Percentiles rank a stretch among this genome's conserved stretches.
These are phyloP conservation scores for Halyomorpha halys DNA, from an alignment of 1,140 invertebrate genomes.

Conservation along the genomic window DNA sequence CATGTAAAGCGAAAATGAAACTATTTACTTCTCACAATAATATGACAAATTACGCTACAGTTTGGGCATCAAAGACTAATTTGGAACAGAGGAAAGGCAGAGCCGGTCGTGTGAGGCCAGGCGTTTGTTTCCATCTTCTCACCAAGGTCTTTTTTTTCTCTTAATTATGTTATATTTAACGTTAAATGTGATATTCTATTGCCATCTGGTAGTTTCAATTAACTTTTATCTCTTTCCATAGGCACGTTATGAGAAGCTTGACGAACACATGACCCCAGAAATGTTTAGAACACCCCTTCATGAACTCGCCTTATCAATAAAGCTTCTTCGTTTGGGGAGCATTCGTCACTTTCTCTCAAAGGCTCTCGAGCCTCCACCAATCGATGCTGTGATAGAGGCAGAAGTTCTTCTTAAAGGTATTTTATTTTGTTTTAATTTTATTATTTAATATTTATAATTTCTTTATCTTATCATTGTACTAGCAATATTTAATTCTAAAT, in stretches of 20 bases:
- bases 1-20: slow-evolving; percentile 91
- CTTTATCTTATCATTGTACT: no score
- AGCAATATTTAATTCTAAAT: no score
- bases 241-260: slow-evolving; percentile 60
- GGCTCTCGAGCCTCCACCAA: slow-evolving; percentile 85
- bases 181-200: no score
- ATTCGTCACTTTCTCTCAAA: slow-evolving; percentile 89
- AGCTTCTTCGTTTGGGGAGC: slow-evolving; percentile 74
- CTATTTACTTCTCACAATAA: slow-evolving; percentile 92
- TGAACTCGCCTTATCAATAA: slow-evolving; percentile 74
- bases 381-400: slow-evolving; percentile 87
- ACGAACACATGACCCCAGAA: slow-evolving; percentile 87
- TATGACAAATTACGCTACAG: slow-evolving; percentile 87
- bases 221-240: slow-evolving; percentile 26
- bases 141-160: slow-evolving; percentile 40
- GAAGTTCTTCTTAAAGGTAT: slow-evolving; percentile 53
- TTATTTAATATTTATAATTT: no score
- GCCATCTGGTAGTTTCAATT: no score
- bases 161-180: no score
- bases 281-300: slow-evolving; percentile 93
- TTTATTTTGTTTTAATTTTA: slow-evolving; percentile 11
- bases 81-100: slow-evolving; percentile 81
- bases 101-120: slow-evolving; percentile 77
- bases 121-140: slow-evolving; percentile 83
- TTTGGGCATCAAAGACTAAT: slow-evolving; percentile 88